These are phyloP conservation scores for Sorex fumeus DNA, from an alignment of 2,113 vertebrate genomes.

Conservation along the genomic window DNA sequence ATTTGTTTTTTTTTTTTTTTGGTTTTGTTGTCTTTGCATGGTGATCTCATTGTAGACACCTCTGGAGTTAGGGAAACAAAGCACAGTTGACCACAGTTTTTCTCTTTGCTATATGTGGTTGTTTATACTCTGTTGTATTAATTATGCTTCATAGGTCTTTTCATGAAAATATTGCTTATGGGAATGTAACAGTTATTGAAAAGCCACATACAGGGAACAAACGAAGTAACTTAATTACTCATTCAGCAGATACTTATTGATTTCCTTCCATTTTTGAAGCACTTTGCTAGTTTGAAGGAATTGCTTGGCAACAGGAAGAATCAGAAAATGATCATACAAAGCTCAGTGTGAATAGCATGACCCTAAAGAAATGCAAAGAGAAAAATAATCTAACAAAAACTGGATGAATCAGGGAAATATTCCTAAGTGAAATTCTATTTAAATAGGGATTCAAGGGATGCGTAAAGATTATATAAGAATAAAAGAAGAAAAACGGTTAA, in stretches of 20 bases:
- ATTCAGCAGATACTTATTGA: slow-evolving; percentile 5
- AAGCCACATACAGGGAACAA: slow-evolving; percentile 12
- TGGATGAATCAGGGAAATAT: background rate
- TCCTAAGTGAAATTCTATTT: background rate
- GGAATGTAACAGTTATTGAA: slow-evolving; percentile 23
- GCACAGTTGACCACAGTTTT: background rate
- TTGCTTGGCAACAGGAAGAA: background rate
- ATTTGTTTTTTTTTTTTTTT: too few relatives aligned
- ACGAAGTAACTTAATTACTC: background rate
- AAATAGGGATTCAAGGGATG: background rate
- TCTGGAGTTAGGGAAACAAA: background rate
- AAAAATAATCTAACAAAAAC: background rate
- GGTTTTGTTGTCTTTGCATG: too few relatives aligned
- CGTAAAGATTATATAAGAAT: background rate
- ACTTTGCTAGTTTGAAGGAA: background rate
- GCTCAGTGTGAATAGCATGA: background rate
- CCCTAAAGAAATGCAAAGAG: background rate
- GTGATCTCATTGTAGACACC: too few relatives aligned
- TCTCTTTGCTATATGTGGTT: background rate
- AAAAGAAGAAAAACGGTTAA: background rate
- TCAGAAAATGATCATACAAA: background rate
- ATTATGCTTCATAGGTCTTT: background rate
- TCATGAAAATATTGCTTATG: slow-evolving; percentile 32
- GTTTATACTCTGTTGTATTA: slow-evolving; percentile 14
- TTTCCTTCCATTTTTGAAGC: background rate